phyloP scores from a whole-genome alignment of 2,113 vertebrate species.

The Noturus placidus region DNA sequence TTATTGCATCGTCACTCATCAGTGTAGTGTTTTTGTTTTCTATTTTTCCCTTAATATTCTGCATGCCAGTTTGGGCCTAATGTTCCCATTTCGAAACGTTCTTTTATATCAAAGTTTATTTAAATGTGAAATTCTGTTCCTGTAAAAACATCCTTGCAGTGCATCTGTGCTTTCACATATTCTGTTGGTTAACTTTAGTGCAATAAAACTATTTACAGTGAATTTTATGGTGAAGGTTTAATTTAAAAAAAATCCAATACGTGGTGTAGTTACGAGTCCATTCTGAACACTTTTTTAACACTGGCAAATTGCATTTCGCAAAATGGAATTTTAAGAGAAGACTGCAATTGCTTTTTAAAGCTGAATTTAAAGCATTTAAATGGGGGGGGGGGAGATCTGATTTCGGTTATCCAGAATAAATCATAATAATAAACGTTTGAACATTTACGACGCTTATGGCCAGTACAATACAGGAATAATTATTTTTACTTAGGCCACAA shows the following conservation, averaged over 20 bases:
- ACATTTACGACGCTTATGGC: background rate
- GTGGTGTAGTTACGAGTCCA: background rate
- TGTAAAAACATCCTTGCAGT: background rate
- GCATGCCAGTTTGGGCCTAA: background rate
- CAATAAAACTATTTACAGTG: background rate
- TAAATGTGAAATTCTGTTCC: background rate
- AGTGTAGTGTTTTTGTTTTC: background rate
- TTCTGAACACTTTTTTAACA: background rate
- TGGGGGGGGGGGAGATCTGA: no score
- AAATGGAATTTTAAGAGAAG: background rate
- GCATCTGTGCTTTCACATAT: background rate
- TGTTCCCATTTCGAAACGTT: background rate
- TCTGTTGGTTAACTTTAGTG: background rate
- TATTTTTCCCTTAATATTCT: background rate
- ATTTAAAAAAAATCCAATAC: background rate
- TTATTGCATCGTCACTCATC: slow-evolving; percentile 9
- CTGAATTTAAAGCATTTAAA: background rate
- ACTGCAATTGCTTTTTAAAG: background rate
- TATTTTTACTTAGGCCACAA: slow-evolving; percentile 21
- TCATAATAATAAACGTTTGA: background rate
- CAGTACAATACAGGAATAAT: background rate
- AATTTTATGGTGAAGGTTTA: background rate
- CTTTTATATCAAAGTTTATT: background rate
- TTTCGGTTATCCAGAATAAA: background rate
- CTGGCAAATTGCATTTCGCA: background rate